Evolutionary conservation across 1,140 invertebrate genomes (phyloP), one percentile per base, ranked within the genome.

Genomic region (Cryptotermes secundus): DNA sequence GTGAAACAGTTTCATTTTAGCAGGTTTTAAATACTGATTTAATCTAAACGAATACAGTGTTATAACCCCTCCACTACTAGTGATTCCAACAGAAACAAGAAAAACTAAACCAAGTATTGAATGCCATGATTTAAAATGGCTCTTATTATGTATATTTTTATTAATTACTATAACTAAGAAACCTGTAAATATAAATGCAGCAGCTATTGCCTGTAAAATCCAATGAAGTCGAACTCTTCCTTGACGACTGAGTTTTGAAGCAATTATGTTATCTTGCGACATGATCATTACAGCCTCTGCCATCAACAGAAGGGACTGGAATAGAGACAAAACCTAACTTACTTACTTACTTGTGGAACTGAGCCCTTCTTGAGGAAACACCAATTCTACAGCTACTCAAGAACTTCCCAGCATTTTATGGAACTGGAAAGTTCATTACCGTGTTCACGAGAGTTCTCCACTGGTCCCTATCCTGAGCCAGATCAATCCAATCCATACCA

Each of bases 241-340:
- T 35, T 81, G 42, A 34, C 42, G 79, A 31, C 81, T 35, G 10
- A 84, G 79, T 35, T 42, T 81, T 24, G 79, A 42, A 22, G 80
- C 42, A 34, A 84, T 34, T 2, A 59, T 31, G 59, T 84, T 84
- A n/a, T 82, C 81, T 34, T 53, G 38, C 9, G 84, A 84, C 84
- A 84, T 84, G 12, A 65, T 80, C 84, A 84, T 84, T 19, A 84
- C 81, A 53, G 84, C 84, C 26, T 84, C 80, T 53, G 80, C 84
- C 84, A 84, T 84, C 34, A 84, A 49, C 26, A 82, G 80, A 53
- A 82, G 59, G 26, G 80, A 26, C 84, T 84, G 79, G 0, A 80
- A 82, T 22, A n/a, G 49, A 81, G 22, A 79, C 19, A 34, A 80
- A 34, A 38, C 1, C 22, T 36, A n/a, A n/a, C n/a, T n/a, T n/a